A percentile compares a stretch with the other conserved stretches of the same genome.
Conservation (phyloP, 2,113 vertebrate genomes). For the Paracanthobrama guichenoti region DNA sequence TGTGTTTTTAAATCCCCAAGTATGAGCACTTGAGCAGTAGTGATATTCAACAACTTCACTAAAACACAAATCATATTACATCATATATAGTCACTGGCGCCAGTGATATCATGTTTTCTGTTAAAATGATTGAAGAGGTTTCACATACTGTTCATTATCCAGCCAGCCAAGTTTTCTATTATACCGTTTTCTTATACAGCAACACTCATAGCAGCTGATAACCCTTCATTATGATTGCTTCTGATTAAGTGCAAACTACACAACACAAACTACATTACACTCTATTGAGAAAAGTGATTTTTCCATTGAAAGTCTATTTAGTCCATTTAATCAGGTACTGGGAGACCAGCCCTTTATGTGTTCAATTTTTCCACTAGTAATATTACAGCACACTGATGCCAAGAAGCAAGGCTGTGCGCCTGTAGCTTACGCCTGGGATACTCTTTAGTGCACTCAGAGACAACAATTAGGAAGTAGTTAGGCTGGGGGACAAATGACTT, state of each 20-base stretch:
- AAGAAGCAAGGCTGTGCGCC: not conserved
- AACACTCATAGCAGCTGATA: not conserved
- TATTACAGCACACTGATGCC: conserved; percentile 1
- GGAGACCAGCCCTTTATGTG: conserved; percentile 2
- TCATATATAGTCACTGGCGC: conserved; percentile 5
- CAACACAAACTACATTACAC: not conserved
- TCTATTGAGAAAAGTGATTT: conserved; percentile 1
- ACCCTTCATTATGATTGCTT: not conserved
- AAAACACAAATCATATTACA: conserved; percentile 14
- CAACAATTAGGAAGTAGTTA: conserved; percentile 17
- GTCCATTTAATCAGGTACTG: not conserved
- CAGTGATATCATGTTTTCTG: conserved; percentile 37
- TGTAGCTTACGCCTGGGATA: not conserved
- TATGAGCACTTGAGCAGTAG: not conserved
- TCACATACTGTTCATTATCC: not conserved
- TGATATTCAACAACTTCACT: not conserved
- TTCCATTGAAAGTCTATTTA: conserved; percentile 1
- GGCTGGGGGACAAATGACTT: conserved; percentile 35
- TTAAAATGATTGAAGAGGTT: conserved; percentile 30
- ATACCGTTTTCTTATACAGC: not conserved
- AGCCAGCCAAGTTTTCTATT: not conserved
- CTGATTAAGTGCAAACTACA: not conserved
- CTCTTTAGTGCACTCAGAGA: not conserved
- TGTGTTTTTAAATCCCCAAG: not conserved
- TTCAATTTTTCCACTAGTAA: conserved; percentile 32